These are phyloP conservation scores for Heteropelma amictum DNA, from an alignment of 2,888 invertebrate genomes.

Conservation along the genomic window DNA sequence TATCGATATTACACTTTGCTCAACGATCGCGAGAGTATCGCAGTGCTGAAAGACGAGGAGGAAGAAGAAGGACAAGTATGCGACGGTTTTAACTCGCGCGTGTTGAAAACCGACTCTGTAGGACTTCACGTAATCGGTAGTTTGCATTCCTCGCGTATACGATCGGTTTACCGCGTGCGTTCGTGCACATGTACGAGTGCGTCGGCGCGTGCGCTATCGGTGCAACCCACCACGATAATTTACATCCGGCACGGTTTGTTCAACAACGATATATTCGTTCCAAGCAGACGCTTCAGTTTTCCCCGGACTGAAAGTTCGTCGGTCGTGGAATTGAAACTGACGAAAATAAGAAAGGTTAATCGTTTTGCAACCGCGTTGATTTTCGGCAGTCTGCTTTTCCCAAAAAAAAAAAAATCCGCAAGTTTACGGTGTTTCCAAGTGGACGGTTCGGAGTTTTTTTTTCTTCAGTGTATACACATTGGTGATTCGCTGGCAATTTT, in stretches of 20 bases:
- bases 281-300: not conserved
- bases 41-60: not conserved
- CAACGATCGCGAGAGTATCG: not conserved
- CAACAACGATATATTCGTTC: constrained; percentile 24
- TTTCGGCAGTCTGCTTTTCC: too few species aligned
- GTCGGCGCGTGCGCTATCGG: constrained; percentile 22
- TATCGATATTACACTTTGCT: constrained; percentile 24
- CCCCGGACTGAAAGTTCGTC: not conserved
- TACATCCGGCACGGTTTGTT: constrained; percentile 21
- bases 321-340: too few species aligned
- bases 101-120: constrained; percentile 57
- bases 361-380: not conserved
- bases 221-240: constrained; percentile 26
- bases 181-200: not conserved
- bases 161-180: constrained; percentile 25
- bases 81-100: constrained; percentile 68
- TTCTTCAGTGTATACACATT: too few species aligned
- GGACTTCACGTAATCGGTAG: constrained; percentile 48
- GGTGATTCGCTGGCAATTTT: too few species aligned
- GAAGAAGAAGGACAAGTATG: not conserved
- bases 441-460: too few species aligned
- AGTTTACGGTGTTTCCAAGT: too few species aligned
- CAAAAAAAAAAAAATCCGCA: not conserved
- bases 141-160: constrained; percentile 41
- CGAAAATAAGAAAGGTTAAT: not conserved